phyloP scores from a whole-genome alignment of 2,888 invertebrate genomes.

The Fabriciana adippe region DNA sequence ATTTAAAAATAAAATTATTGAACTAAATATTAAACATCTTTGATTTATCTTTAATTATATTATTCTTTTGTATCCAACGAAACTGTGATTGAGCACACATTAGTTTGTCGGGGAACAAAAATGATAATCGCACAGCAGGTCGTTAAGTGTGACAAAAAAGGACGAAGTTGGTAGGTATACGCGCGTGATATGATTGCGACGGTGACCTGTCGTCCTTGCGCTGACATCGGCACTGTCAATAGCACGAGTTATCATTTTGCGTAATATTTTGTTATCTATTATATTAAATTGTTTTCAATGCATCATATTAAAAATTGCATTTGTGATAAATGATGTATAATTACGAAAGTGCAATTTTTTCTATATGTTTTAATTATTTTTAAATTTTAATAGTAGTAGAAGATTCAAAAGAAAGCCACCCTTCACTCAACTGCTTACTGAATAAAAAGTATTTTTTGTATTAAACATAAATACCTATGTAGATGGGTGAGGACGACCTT shows the following conservation, averaged over 20 bases:
- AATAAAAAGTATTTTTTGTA: too few relatives aligned
- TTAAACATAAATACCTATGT: too few relatives aligned
- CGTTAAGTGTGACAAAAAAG: conserved; percentile 40
- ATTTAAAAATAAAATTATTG: too few relatives aligned
- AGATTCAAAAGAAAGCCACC: too few relatives aligned
- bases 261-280: conserved; percentile 5
- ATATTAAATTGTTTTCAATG: not conserved
- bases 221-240: conserved; percentile 43
- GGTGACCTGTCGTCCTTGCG: conserved; percentile 50
- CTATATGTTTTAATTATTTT: too few relatives aligned
- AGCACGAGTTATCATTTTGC: conserved; percentile 15
- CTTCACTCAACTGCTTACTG: too few relatives aligned
- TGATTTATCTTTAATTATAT: not conserved
- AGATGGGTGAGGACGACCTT: too few relatives aligned
- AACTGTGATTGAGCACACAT: not conserved
- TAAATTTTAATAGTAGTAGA: too few relatives aligned
- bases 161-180: conserved; percentile 37
- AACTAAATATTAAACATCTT: too few relatives aligned
- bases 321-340: too few relatives aligned
- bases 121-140: conserved; percentile 25
- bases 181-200: conserved; percentile 35
- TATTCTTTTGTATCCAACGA: not conserved
- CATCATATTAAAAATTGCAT: too few relatives aligned
- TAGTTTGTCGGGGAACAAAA: conserved; percentile 13
- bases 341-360: too few relatives aligned